These are phyloP conservation scores for Ostrea edulis DNA, from an alignment of 1,140 invertebrate species.

Conservation along the genomic window DNA sequence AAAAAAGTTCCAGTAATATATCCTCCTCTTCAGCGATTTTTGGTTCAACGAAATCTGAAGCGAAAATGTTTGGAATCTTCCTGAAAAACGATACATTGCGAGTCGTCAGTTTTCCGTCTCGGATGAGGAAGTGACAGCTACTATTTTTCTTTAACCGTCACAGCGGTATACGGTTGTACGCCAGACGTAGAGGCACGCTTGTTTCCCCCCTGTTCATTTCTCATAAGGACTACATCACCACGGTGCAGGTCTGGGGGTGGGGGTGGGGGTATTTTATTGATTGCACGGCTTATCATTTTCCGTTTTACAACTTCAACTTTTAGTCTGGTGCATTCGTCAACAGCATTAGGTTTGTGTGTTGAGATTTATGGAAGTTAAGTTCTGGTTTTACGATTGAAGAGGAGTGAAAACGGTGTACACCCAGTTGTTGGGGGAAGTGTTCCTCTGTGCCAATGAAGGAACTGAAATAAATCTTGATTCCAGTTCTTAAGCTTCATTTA, in stretches of 20 bases:
- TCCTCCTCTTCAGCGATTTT: too few relatives aligned
- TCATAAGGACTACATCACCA: slow-evolving; percentile 52
- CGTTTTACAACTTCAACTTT: slow-evolving; percentile 53
- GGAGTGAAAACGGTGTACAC: slow-evolving; percentile 55
- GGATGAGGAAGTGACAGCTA: too few relatives aligned
- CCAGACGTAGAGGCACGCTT: slow-evolving; percentile 49
- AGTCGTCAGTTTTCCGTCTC: not conserved
- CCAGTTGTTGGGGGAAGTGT: slow-evolving; percentile 58
- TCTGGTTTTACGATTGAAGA: slow-evolving; percentile 55
- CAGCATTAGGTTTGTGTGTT: not conserved
- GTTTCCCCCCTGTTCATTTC: slow-evolving; percentile 46
- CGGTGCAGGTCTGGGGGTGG: not conserved
- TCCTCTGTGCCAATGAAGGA: slow-evolving; percentile 56
- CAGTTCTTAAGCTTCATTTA: slow-evolving; percentile 59
- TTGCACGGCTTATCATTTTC: slow-evolving; percentile 36
- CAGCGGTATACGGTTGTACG: slow-evolving; percentile 7
- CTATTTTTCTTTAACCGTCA: too few relatives aligned
- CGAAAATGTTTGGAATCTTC: not conserved
- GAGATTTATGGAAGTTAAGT: slow-evolving; percentile 44
- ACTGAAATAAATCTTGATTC: slow-evolving; percentile 58
- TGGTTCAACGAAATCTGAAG: too few relatives aligned
- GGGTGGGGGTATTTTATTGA: slow-evolving; percentile 42
- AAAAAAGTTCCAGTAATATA: too few relatives aligned
- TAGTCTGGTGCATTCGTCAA: slow-evolving; percentile 33
- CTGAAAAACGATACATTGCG: slow-evolving; percentile 21